Base-by-base conservation (phyloP, 2,797 vertebrate genomes). In the Micropoecilia bifurca region DNA sequence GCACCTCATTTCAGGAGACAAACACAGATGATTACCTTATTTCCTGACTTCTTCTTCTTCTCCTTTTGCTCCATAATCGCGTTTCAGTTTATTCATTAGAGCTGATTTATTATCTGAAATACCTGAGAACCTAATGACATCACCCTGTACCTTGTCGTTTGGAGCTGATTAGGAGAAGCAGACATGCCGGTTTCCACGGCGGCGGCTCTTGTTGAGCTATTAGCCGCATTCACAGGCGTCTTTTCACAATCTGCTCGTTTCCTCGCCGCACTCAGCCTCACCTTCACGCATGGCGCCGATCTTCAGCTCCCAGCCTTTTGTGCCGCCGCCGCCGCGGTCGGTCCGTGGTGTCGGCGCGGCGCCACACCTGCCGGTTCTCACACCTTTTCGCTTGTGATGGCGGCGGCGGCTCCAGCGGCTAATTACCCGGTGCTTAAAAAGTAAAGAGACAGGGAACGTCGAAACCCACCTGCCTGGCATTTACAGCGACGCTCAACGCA, bases 371-470 rank as follows among this genome's bases (percentile, higher is more conserved):
- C 79, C 53, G 53, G 76, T 80, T 88, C 75, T 71, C 88, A 82
- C 93, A 95, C 93, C 91, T 93, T 92, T 92, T 91, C 79, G 68
- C 90, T 92, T 76, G 72, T 73, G 82, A 75, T 41, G 68, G 71
- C 48, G 66, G 13, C 66, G 10, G 0, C 57, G 63, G 87, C n/a
- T n/a, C n/a, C n/a, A n/a, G n/a, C 68, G 33, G 83, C 85, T 95
- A 95, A 95, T 95, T 95, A 93, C 87, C 90, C 80, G 88, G 87
- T 92, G 92, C 86, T 94, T 95, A 93, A 93, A 94, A 95, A 92
- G 95, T 93, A 95, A 95, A 95, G 91, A 94, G 88, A 93, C 84
- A 85, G 87, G 79, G 83, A 91, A 91, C 86, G 89, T 94, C 92
- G n/a, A 94, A 71, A 91, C 87, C 92, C 90, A 90, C 85, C 88